Percentiles rank a stretch among this genome's conserved stretches.
These are phyloP conservation scores for Atherix ibis DNA, from an alignment of 2,888 invertebrate genomes.

Conservation along the genomic window DNA sequence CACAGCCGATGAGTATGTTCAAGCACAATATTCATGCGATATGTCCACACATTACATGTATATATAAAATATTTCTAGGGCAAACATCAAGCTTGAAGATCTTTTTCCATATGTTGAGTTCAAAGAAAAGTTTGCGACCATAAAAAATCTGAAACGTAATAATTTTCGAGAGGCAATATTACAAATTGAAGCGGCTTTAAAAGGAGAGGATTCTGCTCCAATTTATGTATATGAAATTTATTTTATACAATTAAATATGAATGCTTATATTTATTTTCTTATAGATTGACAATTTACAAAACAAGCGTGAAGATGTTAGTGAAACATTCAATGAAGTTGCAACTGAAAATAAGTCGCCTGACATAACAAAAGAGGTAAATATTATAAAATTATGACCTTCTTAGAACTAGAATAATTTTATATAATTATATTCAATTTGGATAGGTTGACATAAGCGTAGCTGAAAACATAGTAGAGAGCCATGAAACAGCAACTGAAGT, in stretches of 20 bases:
- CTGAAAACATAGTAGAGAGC: too few relatives aligned
- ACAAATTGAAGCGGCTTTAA: slow-evolving; percentile 69
- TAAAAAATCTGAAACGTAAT: slow-evolving; percentile 60
- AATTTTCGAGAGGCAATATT: slow-evolving; percentile 77
- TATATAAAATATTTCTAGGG: slow-evolving; percentile 31
- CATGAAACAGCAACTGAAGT: too few relatives aligned
- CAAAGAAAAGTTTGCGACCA: slow-evolving; percentile 48
- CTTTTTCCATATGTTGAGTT: slow-evolving; percentile 70
- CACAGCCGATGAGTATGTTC: slow-evolving; percentile 3
- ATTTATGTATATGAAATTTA: slow-evolving; percentile 20
- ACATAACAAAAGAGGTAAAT: too few relatives aligned
- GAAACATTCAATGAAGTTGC: too few relatives aligned
- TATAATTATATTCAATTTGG: too few relatives aligned
- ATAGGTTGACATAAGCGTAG: too few relatives aligned
- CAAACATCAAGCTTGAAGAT: slow-evolving; percentile 67
- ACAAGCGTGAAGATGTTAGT: too few relatives aligned
- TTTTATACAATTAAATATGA: background rate
- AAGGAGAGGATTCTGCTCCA: slow-evolving; percentile 37
- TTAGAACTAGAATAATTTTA: too few relatives aligned
- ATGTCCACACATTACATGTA: slow-evolving; percentile 1
- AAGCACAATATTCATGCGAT: slow-evolving; percentile 4
- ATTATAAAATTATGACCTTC: too few relatives aligned
- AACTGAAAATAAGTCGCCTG: too few relatives aligned
- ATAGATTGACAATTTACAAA: too few relatives aligned
- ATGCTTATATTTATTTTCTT: too few relatives aligned